Base-by-base conservation (phyloP, 1,140 invertebrate species). In the Drosophila murphyi region DNA sequence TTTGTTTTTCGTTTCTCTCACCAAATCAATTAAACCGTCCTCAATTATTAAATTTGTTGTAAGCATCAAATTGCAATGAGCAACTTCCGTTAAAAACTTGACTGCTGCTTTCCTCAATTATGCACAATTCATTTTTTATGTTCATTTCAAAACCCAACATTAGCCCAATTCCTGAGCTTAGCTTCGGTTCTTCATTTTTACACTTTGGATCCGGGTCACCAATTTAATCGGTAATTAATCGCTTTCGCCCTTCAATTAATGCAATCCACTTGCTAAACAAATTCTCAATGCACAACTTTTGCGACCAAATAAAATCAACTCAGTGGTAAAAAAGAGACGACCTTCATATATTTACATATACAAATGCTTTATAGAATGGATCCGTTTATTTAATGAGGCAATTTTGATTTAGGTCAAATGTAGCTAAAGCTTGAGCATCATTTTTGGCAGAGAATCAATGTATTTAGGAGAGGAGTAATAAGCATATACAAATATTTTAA, bases 221-320 rank as follows among this genome's bases (percentile, higher is more conserved):
- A 41, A 56, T 72, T 43, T 43, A 4, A 43, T n/a, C 12, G 43
- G 37, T 71, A 85, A 85, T 85, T 86, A 78, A 60, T 48, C 47
- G 47, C 41, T 59, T 57, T 63, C 60, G 69, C 45, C 63, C 74
- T 88, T 80, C 51, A 82, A 77, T 82, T 87, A 75, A 79, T 79
- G 75, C 74, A 71, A 41, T 41, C 7, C 39, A 3, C 7, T 35
- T 61, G 41, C 32, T 34, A 55, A 61, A 56, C 55, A 60, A 68
- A 69, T 67, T 28, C 43, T 56, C 63, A 45, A 60, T 48, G 57
- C 45, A 64, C 55, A 82, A 71, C 54, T 71, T 75, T 78, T 12
- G 63, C 62, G 59, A 61, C 52, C 62, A 73, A 65, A 72, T 72
- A 64, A 54, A 20, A 20, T 20, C 20, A 20, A 20, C 20, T 20